Evolutionary conservation across 2,888 invertebrate genomes (phyloP).

Genomic region (Mechanitis messenoides): DNA sequence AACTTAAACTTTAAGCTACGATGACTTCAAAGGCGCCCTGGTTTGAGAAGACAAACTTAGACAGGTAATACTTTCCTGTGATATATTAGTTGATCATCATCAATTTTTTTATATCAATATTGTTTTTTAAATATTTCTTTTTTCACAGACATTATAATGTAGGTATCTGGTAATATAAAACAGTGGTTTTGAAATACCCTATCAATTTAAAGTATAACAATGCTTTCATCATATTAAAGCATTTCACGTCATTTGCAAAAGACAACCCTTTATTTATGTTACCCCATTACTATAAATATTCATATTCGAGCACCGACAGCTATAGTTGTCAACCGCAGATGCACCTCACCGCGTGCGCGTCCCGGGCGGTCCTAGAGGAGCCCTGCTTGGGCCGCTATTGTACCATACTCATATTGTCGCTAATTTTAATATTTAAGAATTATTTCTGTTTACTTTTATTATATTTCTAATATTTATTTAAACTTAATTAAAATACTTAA

Average conservation of each 20-base stretch:
- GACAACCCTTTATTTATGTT: constrained; percentile 31
- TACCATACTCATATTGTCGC: constrained; percentile 23
- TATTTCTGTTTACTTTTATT: neutral
- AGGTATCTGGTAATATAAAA: too few relatives aligned
- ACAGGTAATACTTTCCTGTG: too few relatives aligned
- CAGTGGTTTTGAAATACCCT: neutral
- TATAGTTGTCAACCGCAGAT: constrained; percentile 54
- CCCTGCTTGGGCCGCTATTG: constrained; percentile 24
- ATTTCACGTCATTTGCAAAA: constrained; percentile 15
- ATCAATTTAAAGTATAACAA: neutral
- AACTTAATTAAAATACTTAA: too few relatives aligned
- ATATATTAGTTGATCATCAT: too few relatives aligned
- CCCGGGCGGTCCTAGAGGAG: constrained; percentile 28
- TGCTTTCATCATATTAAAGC: constrained; percentile 10
- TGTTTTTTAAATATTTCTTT: too few relatives aligned
- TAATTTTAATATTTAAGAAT: constrained; percentile 12
- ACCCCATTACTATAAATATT: constrained; percentile 38
- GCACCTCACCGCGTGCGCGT: constrained; percentile 27
- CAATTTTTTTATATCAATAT: too few relatives aligned
- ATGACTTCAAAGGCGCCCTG: too few relatives aligned
- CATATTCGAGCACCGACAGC: constrained; percentile 41
- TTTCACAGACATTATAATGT: too few relatives aligned
- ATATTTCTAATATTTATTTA: neutral
- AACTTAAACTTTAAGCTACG: too few relatives aligned
- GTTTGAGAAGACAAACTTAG: too few relatives aligned